Percentiles rank a stretch among this genome's conserved stretches.
phyloP scores from a whole-genome alignment of 2,113 vertebrate species.

The Meriones unguiculatus region DNA sequence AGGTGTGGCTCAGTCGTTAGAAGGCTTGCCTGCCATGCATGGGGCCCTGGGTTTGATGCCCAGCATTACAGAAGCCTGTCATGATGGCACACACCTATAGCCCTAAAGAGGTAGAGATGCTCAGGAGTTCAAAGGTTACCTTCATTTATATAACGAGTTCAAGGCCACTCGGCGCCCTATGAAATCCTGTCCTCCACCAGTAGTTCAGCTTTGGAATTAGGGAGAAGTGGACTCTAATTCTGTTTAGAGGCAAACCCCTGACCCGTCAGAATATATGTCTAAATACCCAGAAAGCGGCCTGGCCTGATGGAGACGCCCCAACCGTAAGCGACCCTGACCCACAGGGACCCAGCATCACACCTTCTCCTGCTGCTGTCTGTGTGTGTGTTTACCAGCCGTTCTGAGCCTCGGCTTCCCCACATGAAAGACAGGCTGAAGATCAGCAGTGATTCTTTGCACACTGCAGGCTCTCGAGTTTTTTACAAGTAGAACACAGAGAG shows the following conservation, averaged over 20 bases:
- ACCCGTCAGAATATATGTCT: neutral
- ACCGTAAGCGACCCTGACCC: neutral
- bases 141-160: neutral
- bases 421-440: fast-evolving
- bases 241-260: neutral
- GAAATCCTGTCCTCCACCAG: neutral
- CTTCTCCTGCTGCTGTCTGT: fast-evolving
- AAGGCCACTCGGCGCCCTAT: neutral
- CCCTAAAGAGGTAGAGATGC: neutral
- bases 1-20: neutral
- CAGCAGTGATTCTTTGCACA: neutral
- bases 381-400: neutral
- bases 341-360: fast-evolving
- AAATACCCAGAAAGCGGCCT: neutral
- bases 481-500: neutral
- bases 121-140: neutral
- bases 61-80: neutral
- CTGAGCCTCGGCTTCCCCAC: neutral
- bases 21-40: neutral
- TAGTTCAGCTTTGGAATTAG: neutral
- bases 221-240: neutral
- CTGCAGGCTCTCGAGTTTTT: neutral
- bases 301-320: too few relatives aligned
- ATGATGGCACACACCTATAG: neutral
- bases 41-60: neutral